These are phyloP conservation scores for Plectrocnemia conspersa DNA, from an alignment of 1,140 invertebrate genomes.

Conservation along the genomic window DNA sequence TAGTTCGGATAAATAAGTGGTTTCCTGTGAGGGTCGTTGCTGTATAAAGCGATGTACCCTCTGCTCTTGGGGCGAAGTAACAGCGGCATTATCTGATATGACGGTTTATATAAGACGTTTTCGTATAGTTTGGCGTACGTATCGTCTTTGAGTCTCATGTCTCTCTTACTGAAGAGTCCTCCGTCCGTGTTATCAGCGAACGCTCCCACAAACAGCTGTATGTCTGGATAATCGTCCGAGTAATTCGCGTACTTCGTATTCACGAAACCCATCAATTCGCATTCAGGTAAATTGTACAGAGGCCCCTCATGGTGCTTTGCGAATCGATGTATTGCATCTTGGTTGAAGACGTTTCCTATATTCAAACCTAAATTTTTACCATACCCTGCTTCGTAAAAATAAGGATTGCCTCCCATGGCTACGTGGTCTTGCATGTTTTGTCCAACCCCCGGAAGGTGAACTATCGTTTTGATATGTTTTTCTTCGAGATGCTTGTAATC, in stretches of 20 bases:
- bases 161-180: constrained; percentile 63
- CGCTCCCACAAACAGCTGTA: constrained; percentile 69
- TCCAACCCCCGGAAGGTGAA: constrained; percentile 69
- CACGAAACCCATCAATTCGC: constrained; percentile 72
- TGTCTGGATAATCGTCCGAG: constrained; percentile 66
- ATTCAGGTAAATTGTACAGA: constrained; percentile 62
- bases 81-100: constrained; percentile 62
- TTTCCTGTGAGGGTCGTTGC: constrained; percentile 61
- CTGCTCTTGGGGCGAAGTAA: constrained; percentile 66
- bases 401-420: constrained; percentile 59
- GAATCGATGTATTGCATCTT: constrained; percentile 52
- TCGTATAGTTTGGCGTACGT: constrained; percentile 64
- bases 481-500: constrained; percentile 60
- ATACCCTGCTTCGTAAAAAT: constrained; percentile 50
- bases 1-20: constrained; percentile 82
- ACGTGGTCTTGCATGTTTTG: constrained; percentile 76
- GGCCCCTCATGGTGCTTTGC: constrained; percentile 53
- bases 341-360: constrained; percentile 53
- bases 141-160: constrained; percentile 61
- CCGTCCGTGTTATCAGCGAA: constrained; percentile 71
- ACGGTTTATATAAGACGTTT: constrained; percentile 61
- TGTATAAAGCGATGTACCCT: constrained; percentile 62
- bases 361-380: constrained; percentile 55
- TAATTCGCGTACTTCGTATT: constrained; percentile 66
- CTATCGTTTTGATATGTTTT: constrained; percentile 53